Percentiles rank a stretch among this genome's conserved stretches.
Evolutionary conservation across 1,140 invertebrate species (phyloP).

Genomic region (Latrodectus geometricus): DNA sequence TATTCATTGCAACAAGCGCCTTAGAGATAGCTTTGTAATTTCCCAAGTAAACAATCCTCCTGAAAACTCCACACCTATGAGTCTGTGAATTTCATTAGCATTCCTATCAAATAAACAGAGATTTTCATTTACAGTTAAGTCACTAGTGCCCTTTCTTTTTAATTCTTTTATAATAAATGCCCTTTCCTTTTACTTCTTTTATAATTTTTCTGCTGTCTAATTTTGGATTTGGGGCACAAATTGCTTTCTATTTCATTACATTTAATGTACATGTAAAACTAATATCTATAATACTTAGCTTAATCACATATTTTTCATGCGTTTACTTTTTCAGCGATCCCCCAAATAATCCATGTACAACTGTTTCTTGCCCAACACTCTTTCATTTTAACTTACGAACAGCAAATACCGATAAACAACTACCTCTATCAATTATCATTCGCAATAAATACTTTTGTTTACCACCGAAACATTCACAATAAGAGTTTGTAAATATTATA

Average conservation of each 20-base stretch:
- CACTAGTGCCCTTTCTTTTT: not conserved
- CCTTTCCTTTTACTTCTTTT: not conserved
- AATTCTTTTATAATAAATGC: not conserved
- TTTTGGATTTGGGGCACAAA: not conserved
- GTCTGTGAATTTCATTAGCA: not conserved
- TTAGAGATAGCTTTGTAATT: too few species aligned
- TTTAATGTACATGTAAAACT: not conserved
- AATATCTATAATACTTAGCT: conserved; percentile 6
- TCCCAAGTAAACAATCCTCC: too few species aligned
- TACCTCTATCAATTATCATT: not conserved
- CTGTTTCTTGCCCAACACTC: not conserved
- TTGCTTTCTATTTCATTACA: not conserved
- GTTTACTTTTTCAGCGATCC: not conserved
- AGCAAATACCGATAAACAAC: not conserved
- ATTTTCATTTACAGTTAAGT: not conserved
- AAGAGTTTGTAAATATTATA: too few species aligned
- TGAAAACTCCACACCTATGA: too few species aligned
- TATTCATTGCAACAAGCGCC: too few species aligned
- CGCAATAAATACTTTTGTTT: not conserved
- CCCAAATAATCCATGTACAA: not conserved
- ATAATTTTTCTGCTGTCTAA: conserved; percentile 8
- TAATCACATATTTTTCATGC: not conserved
- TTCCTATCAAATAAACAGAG: not conserved
- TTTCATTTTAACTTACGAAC: not conserved
- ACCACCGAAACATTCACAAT: not conserved